Evolutionary conservation across 2,113 vertebrate genomes (phyloP), one percentile per base, ranked within the genome.

Genomic region (Muntiacus muntjak): DNA sequence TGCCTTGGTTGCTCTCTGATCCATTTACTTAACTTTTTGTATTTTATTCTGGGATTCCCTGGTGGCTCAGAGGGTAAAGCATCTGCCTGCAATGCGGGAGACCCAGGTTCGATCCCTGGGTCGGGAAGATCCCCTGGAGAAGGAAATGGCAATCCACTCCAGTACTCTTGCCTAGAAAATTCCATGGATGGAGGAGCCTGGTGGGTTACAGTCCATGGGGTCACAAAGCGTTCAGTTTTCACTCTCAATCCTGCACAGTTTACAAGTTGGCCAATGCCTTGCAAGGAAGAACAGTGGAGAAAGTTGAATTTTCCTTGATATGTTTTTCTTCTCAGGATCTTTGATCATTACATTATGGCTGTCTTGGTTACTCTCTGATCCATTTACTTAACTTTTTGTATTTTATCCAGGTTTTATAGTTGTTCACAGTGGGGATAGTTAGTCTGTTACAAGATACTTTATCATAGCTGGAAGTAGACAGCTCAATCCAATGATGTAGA

Each of bases 291-390:
- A 4, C 81, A 67, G 57, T 26, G 7, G 52, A 91, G 36, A 83
- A 83, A 78, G 28, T 76, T 92, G 60, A 30, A 83, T 87, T 96
- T 40, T 79, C 21, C 55, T 95, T 47, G n/a, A 0, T 26, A 11
- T 95, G 45, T 95, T 96, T 96, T 91, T 19, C 43, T 91, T 60
- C 52, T 87, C 30, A 4, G 55, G 52, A 50, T 95, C 85, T 86
- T 94, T 19, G 85, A 79, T 94, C 60, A 79, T 95, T 97, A 95
- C 67, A 71, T 87, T 30, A 87, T 86, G 86, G 58, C 54, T 83
- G 14, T 36, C 28, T 79, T 92, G 26, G 23, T 82, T 88, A 33
- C 26, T 86, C 40, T 92, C 54, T 88, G 84, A 96, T 90, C 74
- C 84, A 82, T 92, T 90, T 15, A 30, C 67, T 82, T 43, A 71